These are phyloP conservation scores for Syngnathus acus DNA, from an alignment of 2,797 vertebrate genomes.

Conservation along the genomic window DNA sequence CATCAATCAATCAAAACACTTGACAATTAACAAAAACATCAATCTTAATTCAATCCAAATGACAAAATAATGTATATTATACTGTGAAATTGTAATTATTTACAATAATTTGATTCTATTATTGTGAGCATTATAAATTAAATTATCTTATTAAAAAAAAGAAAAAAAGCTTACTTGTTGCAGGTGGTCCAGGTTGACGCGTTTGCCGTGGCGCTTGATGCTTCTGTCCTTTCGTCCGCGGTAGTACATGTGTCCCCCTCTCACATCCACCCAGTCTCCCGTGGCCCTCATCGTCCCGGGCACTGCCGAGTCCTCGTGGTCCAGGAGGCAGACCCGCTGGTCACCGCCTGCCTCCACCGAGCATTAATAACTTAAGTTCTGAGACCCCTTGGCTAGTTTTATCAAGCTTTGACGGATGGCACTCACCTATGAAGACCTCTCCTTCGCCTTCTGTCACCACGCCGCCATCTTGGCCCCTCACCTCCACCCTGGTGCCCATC, in stretches of 20 bases:
- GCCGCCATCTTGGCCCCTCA: slow-evolving; percentile 71
- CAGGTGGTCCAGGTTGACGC: slow-evolving; percentile 76
- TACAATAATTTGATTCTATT: no score
- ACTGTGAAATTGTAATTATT: no score
- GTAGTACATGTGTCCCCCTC: slow-evolving; percentile 70
- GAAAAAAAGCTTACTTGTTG: slow-evolving; percentile 71
- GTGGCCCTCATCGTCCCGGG: slow-evolving; percentile 82
- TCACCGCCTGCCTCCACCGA: slow-evolving; percentile 72
- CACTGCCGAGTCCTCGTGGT: slow-evolving; percentile 68
- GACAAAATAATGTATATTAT: no score
- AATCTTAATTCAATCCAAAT: no score
- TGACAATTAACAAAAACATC: no score
- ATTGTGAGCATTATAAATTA: no score
- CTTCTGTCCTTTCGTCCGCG: slow-evolving; percentile 85
- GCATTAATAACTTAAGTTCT: not conserved
- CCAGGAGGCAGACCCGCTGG: slow-evolving; percentile 84
- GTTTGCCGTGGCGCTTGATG: slow-evolving; percentile 87
- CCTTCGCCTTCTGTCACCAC: slow-evolving; percentile 81
- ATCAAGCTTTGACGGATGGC: no score
- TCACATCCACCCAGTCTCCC: slow-evolving; percentile 83
- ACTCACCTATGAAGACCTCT: slow-evolving; percentile 82
- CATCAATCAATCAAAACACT: no score
- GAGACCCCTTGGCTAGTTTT: not conserved
- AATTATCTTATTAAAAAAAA: not conserved
- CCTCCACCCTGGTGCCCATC: slow-evolving; percentile 81